Base-by-base conservation (phyloP, 2,888 invertebrate species). In the Odontocolon sp. region DNA sequence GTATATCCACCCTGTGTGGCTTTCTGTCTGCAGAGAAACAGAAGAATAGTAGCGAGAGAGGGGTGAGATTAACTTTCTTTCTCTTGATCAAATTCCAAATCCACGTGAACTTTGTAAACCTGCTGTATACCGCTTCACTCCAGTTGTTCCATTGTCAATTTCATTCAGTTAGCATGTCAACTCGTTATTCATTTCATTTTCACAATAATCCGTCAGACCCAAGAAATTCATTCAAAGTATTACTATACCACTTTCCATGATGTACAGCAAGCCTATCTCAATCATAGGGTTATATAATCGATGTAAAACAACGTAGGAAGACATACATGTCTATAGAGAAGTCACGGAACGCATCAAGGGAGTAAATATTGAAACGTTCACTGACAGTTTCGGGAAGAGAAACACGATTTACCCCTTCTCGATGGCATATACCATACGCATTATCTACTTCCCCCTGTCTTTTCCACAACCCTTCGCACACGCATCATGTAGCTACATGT, bases 341-440 rank as follows among this genome's bases (percentile, higher is more conserved):
- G 56, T 59, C 42, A 26, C 38, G 28, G 14, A 40, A 36, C 45
- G 57, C 47, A 38, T 36, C n/a, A n/a, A n/a, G 68, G 78, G 84
- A 82, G 83, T 89, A 85, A 88, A 89, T 89, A 88, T 88, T 88
- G 87, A 86, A 89, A 84, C 80, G 84, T 85, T 87, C 87, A 88
- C 88, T 88, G 88, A 87, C 81, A 31, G 54, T 67, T 21, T n/a
- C 83, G 83, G 9, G 18, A 21, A 28, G 75, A 80, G 81, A 85
- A 84, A 86, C 85, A 85, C 21, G 16, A 67, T 67, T 77, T 73
- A 72, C 68, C 71, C 74, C 80, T 80, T 71, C 77, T 76, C 76
- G 71, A 66, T 54, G 54, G 11, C 31, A 14, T n/a, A 4, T 5
- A 66, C 42, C 54, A 57, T 61, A 61, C 71, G 59, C 67, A 71